Base-by-base conservation (phyloP, 2,113 vertebrate species). In the Gnathonemus echidnorhynchus region DNA sequence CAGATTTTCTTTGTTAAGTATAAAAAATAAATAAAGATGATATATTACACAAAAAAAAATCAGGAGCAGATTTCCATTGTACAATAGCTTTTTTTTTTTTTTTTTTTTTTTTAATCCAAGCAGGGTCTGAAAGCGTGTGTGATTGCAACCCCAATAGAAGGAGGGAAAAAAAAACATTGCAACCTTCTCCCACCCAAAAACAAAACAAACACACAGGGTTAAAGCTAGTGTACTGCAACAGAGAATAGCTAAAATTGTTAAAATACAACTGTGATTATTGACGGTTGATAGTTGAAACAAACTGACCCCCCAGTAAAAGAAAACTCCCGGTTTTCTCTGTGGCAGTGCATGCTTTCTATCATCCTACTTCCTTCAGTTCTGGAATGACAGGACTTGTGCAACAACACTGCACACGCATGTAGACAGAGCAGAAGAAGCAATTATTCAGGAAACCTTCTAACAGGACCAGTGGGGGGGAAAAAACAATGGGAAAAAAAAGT, bases 1-100 rank as follows among this genome's bases (percentile, higher is more conserved):
- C 90, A 92, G 89, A 92, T 93, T 85, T 93, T 92, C 90, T 86
- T 66, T 87, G 46, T 77, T 74, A 90, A 92, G 94, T 95, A 95
- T 94, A 96, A 95, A 95, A 96, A 96, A 96, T 96, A 96, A 96
- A 95, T 96, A 95, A 96, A 95, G 95, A 96, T 91, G 95, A 93
- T 90, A 92, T 92, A 93, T 94, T 92, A 93, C 90, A 94, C 92
- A 94, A 88, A 90, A 94, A 94, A 94, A 84, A 90, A 87, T 89
- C 80, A 92, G 85, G 74, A 88, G 90, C 88, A 35, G 90, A 91
- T 92, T 89, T 88, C 70, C 90, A 77, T 62, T 85, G 70, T 88
- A 93, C 91, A 93, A 80, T 80, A 80, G 31, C 5, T 42, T 39
- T 89, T 90, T 92, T 88, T 90, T 89, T 92, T 88, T 39, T 88